Evolutionary conservation across 1,140 invertebrate species (phyloP).

Genomic region (Rhyacophila brunnea): DNA sequence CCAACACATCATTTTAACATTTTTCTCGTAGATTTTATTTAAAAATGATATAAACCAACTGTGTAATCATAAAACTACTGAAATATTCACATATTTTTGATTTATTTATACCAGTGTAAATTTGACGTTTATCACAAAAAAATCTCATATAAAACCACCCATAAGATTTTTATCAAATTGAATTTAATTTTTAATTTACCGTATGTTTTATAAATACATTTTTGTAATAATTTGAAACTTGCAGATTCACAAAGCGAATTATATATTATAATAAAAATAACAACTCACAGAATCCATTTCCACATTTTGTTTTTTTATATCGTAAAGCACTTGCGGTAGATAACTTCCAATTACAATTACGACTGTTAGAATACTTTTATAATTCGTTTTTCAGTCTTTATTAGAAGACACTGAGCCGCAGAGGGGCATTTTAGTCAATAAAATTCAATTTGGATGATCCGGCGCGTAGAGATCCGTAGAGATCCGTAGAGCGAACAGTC

Average conservation of each 20-base stretch:
- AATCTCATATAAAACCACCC: too few relatives aligned
- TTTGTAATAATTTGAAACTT: too few relatives aligned
- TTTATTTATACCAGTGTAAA: too few relatives aligned
- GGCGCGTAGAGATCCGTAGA: conserved; percentile 10
- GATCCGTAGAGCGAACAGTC: conserved; percentile 18
- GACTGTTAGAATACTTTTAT: conserved; percentile 6
- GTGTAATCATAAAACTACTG: too few relatives aligned
- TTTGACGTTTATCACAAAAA: background rate
- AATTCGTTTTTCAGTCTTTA: conserved; percentile 13
- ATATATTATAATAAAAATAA: too few relatives aligned
- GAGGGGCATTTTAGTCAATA: conserved; percentile 22
- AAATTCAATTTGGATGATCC: conserved; percentile 27
- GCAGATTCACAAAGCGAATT: too few relatives aligned
- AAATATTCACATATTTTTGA: too few relatives aligned
- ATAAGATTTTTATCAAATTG: too few relatives aligned
- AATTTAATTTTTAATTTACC: too few relatives aligned
- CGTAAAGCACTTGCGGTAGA: conserved; percentile 12
- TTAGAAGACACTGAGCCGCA: conserved; percentile 3
- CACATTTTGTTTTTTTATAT: conserved; percentile 24
- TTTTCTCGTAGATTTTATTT: too few relatives aligned
- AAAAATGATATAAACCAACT: too few relatives aligned
- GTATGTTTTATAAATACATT: too few relatives aligned
- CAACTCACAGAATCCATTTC: conserved; percentile 30
- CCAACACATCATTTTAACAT: background rate
- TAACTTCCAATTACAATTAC: background rate